Conservation (phyloP, 2,113 vertebrate species). For the Rhombomys opimus region DNA sequence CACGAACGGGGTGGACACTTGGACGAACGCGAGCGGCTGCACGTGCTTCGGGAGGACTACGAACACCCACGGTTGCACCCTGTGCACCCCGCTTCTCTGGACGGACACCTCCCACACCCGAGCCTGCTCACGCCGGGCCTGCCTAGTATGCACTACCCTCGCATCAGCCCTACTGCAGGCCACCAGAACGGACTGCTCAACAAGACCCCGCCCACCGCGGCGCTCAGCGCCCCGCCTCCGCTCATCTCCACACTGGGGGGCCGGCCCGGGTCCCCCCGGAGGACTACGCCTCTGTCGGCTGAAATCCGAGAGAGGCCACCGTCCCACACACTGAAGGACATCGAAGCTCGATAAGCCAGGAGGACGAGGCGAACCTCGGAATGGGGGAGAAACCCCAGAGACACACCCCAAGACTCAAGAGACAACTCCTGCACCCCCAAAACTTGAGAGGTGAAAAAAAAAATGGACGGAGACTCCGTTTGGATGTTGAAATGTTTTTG, state of each 20-base stretch:
- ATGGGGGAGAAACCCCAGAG: not conserved
- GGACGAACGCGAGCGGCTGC: conserved; percentile 94
- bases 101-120: conserved; percentile 94
- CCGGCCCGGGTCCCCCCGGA: conserved; percentile 93
- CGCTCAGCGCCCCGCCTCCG: conserved; percentile 96
- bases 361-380: not conserved
- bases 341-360: conserved; percentile 92
- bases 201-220: conserved; percentile 95
- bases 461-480: conserved; percentile 86
- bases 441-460: conserved; percentile 77
- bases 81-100: conserved; percentile 93
- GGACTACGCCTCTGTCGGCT: conserved; percentile 95
- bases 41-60: conserved; percentile 96
- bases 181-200: conserved; percentile 96
- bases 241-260: conserved; percentile 95
- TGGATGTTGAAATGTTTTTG: conserved; percentile 90
- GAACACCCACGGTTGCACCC: conserved; percentile 94
- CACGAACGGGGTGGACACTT: conserved; percentile 92
- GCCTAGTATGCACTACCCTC: conserved; percentile 97
- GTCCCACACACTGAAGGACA: conserved; percentile 96
- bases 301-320: conserved; percentile 96
- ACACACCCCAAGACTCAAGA: not conserved
- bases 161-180: conserved; percentile 93
- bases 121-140: conserved; percentile 93
- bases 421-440: conserved; percentile 43